Evolutionary conservation across 2,113 vertebrate genomes (phyloP), one percentile per base, ranked within the genome.

Genomic region (Neogale vison): DNA sequence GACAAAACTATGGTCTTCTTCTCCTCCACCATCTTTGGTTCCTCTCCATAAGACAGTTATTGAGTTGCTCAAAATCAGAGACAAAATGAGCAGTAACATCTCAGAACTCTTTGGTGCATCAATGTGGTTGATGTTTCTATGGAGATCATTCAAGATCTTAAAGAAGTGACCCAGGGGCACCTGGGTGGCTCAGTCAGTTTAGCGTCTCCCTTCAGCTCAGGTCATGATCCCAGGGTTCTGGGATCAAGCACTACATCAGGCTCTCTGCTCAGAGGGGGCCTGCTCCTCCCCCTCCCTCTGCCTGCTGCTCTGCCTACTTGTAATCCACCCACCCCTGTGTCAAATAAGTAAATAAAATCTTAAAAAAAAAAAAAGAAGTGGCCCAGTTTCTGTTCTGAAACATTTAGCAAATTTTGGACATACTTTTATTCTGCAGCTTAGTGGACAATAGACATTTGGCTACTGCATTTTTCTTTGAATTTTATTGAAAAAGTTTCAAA

Each of bases 401-500:
- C 10, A 26, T 83, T 95, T 72, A 65, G 95, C 31, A 94, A 69
- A 63, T 71, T 18, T 7, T 42, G 17, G 31, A 21, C 13, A 31
- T 29, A 47, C 31, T 31, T n/a, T 61, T 63, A 36, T 92, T 69
- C 69, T 88, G 57, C 18, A 85, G 65, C 45, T 76, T 80, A 50
- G 45, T 88, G 31, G 36, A 69, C 17, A 47, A 24, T 20, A 83
- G 18, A 57, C 10, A 79, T 57, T 82, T 82, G 67, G 34, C 31
- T 36, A 29, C 13, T 55, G 42, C 17, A 61, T 83, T 95, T 80
- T 82, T 77, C 23, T 83, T 63, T 81, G 42, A 4, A 61, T 90
- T 88, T 88, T 77, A 82, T 76, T 96, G 59, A 50, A 81, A 91
- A 91, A 57, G 14, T 84, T 91, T 90, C 39, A 52, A 81, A 77